Conservation (phyloP, 2,888 invertebrate species). For the Aleiodes leptofemur region DNA sequence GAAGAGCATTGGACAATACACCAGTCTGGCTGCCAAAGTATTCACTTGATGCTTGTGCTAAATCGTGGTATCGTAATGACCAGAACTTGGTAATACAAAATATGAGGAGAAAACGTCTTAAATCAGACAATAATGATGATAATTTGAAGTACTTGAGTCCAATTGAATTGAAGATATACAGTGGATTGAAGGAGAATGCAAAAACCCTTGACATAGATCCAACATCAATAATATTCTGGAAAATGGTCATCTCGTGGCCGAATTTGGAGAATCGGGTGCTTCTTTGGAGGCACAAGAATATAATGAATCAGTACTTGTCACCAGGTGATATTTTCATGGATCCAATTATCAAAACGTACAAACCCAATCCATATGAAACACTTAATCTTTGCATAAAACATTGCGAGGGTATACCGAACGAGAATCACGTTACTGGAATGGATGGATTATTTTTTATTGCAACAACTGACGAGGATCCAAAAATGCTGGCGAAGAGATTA, state of each 20-base stretch:
- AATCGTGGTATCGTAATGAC: conserved; percentile 74
- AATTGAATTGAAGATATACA: conserved; percentile 75
- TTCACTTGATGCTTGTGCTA: conserved; percentile 73
- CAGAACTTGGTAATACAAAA: conserved; percentile 75
- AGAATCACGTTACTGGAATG: conserved; percentile 62
- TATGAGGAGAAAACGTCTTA: conserved; percentile 74
- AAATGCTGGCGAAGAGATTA: conserved; percentile 62
- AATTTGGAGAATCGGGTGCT: conserved; percentile 75
- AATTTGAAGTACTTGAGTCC: conserved; percentile 66
- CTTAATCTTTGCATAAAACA: conserved; percentile 68
- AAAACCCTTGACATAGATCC: conserved; percentile 74
- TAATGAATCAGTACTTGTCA: conserved; percentile 76
- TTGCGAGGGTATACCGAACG: conserved; percentile 64
- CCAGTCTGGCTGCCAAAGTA: conserved; percentile 78
- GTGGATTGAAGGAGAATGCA: conserved; percentile 77
- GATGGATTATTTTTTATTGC: conserved; percentile 69
- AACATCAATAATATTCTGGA: conserved; percentile 79
- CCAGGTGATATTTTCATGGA: conserved; percentile 68
- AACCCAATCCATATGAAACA: conserved; percentile 65
- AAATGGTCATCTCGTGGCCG: conserved; percentile 80
- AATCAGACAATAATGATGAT: conserved; percentile 43
- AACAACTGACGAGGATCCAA: conserved; percentile 61
- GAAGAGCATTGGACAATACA: conserved; percentile 77
- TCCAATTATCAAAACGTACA: conserved; percentile 66
- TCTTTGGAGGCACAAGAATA: conserved; percentile 76